Conservation (phyloP, 2,888 invertebrate genomes). For the Nemapogon koenigi region DNA sequence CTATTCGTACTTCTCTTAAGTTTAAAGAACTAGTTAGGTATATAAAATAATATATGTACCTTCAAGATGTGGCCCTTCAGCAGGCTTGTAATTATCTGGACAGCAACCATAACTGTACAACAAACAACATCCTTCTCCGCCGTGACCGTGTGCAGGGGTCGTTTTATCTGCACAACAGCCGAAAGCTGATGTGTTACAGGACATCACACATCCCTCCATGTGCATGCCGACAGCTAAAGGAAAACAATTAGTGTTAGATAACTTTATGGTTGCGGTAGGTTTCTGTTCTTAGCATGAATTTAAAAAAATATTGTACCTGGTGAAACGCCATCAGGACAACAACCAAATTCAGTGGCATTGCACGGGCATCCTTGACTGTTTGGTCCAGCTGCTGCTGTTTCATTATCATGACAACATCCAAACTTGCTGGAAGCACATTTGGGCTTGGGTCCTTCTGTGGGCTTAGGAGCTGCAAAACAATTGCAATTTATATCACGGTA, state of each 20-base stretch:
- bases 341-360: conserved; percentile 68
- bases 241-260: background rate
- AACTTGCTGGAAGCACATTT: conserved; percentile 45
- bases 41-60: conserved; percentile 44
- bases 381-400: conserved; percentile 67
- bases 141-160: conserved; percentile 86
- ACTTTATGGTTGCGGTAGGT: too few species aligned
- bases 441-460: background rate
- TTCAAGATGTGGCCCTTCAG: conserved; percentile 78
- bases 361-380: conserved; percentile 72
- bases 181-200: conserved; percentile 71
- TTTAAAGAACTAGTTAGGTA: too few species aligned
- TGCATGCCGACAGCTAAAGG: conserved; percentile 69
- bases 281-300: too few species aligned
- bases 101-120: conserved; percentile 84
- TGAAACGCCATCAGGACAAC: conserved; percentile 74
- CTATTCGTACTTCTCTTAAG: too few species aligned
- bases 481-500: background rate
- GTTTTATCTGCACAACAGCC: conserved; percentile 89
- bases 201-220: conserved; percentile 75
- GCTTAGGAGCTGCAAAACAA: background rate
- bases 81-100: conserved; percentile 83
- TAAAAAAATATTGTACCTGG: too few species aligned
- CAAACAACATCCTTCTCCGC: conserved; percentile 83
- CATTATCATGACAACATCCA: conserved; percentile 81